Evolutionary conservation across 2,888 invertebrate genomes (phyloP).

Genomic region (Ormia ochracea): DNA sequence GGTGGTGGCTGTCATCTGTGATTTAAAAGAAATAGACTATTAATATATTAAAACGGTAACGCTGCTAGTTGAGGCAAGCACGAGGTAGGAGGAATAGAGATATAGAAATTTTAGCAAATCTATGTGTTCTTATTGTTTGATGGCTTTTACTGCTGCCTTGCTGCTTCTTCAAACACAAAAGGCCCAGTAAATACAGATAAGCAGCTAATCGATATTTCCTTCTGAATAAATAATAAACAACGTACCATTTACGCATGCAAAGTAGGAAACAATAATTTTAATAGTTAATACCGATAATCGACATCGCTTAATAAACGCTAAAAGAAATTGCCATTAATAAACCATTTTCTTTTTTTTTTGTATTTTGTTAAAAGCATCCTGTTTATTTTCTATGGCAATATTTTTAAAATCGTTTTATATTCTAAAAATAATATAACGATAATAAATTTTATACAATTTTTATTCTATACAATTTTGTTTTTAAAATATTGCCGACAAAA

Average conservation of each 20-base stretch:
- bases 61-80: neutral
- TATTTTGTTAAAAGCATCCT: too few species aligned
- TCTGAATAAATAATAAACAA: neutral
- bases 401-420: too few species aligned
- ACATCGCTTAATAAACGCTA: too few species aligned
- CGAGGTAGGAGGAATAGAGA: neutral
- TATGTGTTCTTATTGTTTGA: conserved; percentile 5
- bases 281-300: neutral
- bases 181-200: conserved; percentile 27
- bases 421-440: too few species aligned
- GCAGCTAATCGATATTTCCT: conserved; percentile 23
- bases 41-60: neutral
- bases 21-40: neutral
- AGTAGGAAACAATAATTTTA: neutral
- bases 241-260: neutral
- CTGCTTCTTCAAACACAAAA: conserved; percentile 19
- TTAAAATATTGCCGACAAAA: too few species aligned
- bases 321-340: too few species aligned
- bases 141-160: conserved; percentile 29
- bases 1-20: conserved; percentile 37
- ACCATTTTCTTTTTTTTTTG: too few species aligned
- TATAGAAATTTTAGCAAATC: conserved; percentile 15
- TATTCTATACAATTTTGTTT: too few species aligned
- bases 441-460: too few species aligned
- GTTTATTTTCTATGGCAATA: too few species aligned